A percentile compares a stretch with the other conserved stretches of the same genome.
phyloP scores from a whole-genome alignment of 2,797 vertebrate genomes.

The Lates japonicus region DNA sequence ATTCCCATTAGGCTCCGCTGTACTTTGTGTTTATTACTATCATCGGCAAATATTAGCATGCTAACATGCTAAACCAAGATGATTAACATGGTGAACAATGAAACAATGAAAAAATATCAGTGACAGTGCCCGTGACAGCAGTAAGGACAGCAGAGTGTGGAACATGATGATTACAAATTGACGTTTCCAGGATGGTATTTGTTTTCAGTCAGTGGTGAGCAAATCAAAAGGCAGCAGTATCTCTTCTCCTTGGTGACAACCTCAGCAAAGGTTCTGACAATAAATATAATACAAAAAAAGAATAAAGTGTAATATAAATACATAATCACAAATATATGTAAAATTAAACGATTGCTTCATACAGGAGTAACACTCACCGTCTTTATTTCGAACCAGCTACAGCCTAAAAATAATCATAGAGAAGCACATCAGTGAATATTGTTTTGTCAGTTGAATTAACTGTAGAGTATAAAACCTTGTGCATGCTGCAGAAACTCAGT shows the following conservation, averaged over 20 bases:
- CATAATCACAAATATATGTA: background rate
- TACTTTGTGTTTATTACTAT: too few relatives aligned
- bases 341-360: background rate
- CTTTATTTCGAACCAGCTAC: rapidly evolving
- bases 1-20: too few relatives aligned
- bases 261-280: rapidly evolving
- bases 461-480: too few relatives aligned
- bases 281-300: too few relatives aligned
- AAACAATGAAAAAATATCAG: too few relatives aligned
- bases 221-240: background rate
- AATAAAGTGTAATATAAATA: background rate
- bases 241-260: background rate
- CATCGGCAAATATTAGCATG: too few relatives aligned
- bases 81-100: too few relatives aligned
- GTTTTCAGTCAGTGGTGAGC: background rate
- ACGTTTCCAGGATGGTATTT: background rate
- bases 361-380: background rate
- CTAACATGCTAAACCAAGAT: too few relatives aligned
- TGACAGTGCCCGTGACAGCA: too few relatives aligned
- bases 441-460: background rate
- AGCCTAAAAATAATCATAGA: slow-evolving; percentile 52
- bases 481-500: too few relatives aligned
- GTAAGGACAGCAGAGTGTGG: too few relatives aligned
- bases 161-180: background rate
- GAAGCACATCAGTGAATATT: slow-evolving; percentile 12